Base-by-base conservation (phyloP, 2,888 invertebrate genomes). In the Drosophila fulvimacula region DNA sequence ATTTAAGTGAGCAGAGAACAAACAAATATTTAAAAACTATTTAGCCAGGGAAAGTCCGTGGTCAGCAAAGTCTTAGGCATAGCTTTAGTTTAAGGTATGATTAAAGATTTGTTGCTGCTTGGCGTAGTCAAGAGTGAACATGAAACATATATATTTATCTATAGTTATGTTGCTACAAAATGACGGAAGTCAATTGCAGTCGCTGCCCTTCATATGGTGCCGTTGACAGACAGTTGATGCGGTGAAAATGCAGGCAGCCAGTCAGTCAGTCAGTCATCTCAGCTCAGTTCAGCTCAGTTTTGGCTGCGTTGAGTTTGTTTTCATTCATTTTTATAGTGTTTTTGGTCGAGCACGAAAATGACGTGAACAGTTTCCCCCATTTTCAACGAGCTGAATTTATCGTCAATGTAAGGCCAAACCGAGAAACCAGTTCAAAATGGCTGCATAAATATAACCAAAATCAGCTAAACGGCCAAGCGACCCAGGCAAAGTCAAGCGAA, bases 391-490 rank as follows among this genome's bases (percentile, higher is more conserved):
- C 39, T 19, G 17, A 9, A 17, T 38, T 6, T 9, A n/a, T 3
- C 32, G 11, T 34, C 34, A 41, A 42, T 55, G 42, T 59, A 46
- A 57, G 56, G 56, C 63, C 70, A 42, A 71, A 42, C 27, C 41
- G 32, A 30, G 72, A 71, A 72, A 71, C 71, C 71, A 72, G 71
- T 71, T 71, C 65, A 59, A 59, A 70, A 59, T 59, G 38, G 5
- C 53, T 55, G 53, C 66, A 53, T 69, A 66, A 66, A 65, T 52
- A 52, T 61, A 38, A 48, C 63, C 42, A 53, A 71, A 71, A 60
- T 59, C 65, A 38, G 64, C 10, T 46, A 68, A 65, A 52, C 34
- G 19, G 57, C 68, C 52, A 60, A 44, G 17, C 52, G 10, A 30
- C 13, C 39, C 13, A 13, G 55, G 38, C 63, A 48, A 52, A 63